Percentiles rank a stretch among this genome's conserved stretches.
These are phyloP conservation scores for Chaenogobius annularis DNA, from an alignment of 2,113 vertebrate genomes.

Conservation along the genomic window DNA sequence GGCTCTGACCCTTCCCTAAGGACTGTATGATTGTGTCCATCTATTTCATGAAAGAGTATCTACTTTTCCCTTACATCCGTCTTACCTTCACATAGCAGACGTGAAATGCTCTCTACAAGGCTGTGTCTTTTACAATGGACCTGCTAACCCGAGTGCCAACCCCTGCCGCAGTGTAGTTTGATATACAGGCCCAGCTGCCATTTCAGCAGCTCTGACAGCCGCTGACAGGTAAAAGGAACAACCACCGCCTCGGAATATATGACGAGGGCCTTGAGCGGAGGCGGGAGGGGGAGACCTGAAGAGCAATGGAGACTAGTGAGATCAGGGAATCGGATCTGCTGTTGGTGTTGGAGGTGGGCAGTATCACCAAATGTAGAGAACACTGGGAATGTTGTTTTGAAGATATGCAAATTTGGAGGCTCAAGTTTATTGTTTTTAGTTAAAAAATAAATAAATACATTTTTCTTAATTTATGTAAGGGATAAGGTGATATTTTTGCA, in stretches of 20 bases:
- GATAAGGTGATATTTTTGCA: too few species aligned
- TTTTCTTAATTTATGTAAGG: too few species aligned
- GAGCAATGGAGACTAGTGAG: conserved; percentile 62
- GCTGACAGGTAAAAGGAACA: conserved; percentile 71
- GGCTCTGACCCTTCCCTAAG: conserved; percentile 15
- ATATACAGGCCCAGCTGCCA: conserved; percentile 59
- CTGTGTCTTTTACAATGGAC: conserved; percentile 57
- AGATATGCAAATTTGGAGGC: too few species aligned
- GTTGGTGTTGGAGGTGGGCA: background rate
- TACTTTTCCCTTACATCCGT: conserved; percentile 7
- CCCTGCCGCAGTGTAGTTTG: conserved; percentile 38
- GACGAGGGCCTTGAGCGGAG: conserved; percentile 68
- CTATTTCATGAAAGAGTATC: conserved; percentile 12
- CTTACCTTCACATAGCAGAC: conserved; percentile 28
- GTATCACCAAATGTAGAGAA: too few species aligned
- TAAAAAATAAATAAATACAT: too few species aligned
- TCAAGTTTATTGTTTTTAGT: too few species aligned
- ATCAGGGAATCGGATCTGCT: conserved; percentile 31
- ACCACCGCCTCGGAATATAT: conserved; percentile 55
- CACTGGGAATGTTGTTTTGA: too few species aligned
- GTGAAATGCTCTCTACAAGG: conserved; percentile 43
- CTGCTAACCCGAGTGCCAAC: conserved; percentile 47
- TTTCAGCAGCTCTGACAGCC: conserved; percentile 57
- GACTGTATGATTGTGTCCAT: conserved; percentile 2
- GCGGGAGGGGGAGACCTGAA: conserved; percentile 56